Evolutionary conservation across 2,797 vertebrate genomes (phyloP).

Genomic region (Urophycis tenuis): DNA sequence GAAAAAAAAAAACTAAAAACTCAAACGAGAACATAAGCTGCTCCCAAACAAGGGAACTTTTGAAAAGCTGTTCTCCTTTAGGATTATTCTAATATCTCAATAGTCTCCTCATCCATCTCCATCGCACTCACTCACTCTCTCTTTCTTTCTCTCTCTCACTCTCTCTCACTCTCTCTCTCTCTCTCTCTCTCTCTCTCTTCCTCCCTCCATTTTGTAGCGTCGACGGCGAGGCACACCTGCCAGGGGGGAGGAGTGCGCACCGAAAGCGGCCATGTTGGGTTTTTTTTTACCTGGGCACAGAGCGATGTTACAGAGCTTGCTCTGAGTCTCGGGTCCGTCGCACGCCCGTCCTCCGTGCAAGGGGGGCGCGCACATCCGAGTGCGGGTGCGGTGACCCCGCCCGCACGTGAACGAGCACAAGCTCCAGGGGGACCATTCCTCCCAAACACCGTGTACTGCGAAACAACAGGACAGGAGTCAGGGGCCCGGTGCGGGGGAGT

Average conservation of each 20-base stretch:
- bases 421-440: conserved; percentile 99
- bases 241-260: too few relatives aligned
- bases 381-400: conserved; percentile 96
- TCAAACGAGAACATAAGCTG: not conserved
- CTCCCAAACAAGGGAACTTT: not conserved
- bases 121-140: too few relatives aligned
- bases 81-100: not conserved
- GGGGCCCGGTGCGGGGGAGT: conserved; percentile 27
- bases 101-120: not conserved
- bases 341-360: conserved; percentile 95
- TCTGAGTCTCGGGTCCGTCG: conserved; percentile 96
- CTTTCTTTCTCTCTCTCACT: not conserved
- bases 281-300: conserved; percentile 96
- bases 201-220: not conserved
- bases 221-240: too few relatives aligned
- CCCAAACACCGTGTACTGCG: conserved; percentile 99
- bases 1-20: not conserved
- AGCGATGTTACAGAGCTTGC: conserved; percentile 99
- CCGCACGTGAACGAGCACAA: conserved; percentile 99
- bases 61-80: not conserved
- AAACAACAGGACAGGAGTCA: conserved; percentile 55
- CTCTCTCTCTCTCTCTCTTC: not conserved
- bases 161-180: too few relatives aligned
- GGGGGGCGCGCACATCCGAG: conserved; percentile 90
- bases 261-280: not conserved